These are phyloP conservation scores for Loris lydekkerianus DNA, from an alignment of 2,797 vertebrate species.

Conservation along the genomic window DNA sequence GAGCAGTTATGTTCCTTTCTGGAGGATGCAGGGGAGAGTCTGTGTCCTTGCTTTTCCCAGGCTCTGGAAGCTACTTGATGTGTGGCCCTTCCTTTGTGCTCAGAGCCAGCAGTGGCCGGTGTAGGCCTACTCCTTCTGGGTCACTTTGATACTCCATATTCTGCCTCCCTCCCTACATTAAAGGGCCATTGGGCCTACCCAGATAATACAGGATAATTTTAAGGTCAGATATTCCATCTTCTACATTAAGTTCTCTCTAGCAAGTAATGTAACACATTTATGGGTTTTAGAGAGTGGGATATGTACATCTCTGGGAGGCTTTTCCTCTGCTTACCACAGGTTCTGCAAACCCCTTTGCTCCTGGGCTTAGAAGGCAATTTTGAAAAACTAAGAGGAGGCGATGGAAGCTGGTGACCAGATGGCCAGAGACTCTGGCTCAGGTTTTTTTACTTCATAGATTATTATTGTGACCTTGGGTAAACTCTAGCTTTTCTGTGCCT, in stretches of 20 bases:
- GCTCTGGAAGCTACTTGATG: too few relatives aligned
- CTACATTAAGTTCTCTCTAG: neutral
- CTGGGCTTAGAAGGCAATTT: neutral
- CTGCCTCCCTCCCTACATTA: neutral
- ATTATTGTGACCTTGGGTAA: neutral
- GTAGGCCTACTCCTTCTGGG: accelerated
- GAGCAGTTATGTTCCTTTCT: neutral
- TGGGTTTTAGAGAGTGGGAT: neutral
- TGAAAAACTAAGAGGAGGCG: neutral
- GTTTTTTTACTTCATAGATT: neutral
- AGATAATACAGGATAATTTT: neutral
- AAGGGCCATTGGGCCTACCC: too few relatives aligned
- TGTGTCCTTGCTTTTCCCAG: neutral
- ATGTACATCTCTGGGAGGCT: neutral
- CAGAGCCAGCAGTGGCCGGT: neutral
- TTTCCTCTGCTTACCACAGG: neutral
- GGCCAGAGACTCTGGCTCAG: neutral
- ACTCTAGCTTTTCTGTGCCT: neutral
- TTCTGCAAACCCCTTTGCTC: neutral
- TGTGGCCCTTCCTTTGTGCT: neutral
- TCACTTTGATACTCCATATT: neutral
- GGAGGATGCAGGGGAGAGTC: neutral
- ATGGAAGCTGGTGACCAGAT: neutral
- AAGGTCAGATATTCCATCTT: neutral
- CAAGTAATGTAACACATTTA: neutral